Base-by-base conservation (phyloP, 2,888 invertebrate genomes). In the Drosophila acutilabella region DNA sequence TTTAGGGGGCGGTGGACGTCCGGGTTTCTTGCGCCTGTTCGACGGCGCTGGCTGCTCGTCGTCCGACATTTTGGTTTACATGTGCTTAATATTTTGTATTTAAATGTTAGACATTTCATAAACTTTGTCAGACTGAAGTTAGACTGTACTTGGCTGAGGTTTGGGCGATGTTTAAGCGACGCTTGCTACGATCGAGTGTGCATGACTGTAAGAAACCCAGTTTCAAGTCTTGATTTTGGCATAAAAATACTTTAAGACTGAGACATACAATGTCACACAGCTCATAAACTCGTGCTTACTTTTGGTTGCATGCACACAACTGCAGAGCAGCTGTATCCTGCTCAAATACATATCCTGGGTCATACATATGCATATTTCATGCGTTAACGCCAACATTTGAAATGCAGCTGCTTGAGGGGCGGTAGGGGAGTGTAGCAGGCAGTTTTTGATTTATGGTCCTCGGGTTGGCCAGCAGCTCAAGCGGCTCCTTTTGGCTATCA, bases 311-410 rank as follows among this genome's bases (percentile, higher is more conserved):
- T 54, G 42, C 47, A 47, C n/a, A 36, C 54, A 69, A 69, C 70
- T 64, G 74, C 53, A 64, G 52, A 70, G 59, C 41, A 51, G 53
- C 45, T 23, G 76, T 40, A 68, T 54, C 42, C 54, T 52, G 16
- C 16, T 20, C 60, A 60, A 30, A 30, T 50, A 52, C 71, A 68
- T 60, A 70, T 61, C 58, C 64, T 69, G 58, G 58, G 23, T 40
- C 20, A 54, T 61, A 20, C 81, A 69, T 77, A 82, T 89, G 83
- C 89, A 89, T 90, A 87, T 90, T 90, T 89, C 79, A 90, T 89
- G 88, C 82, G 90, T 89, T 90, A 90, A 88, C 90, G 82, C 88
- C 85, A 86, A 78, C 89, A 87, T 89, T 90, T 89, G 78, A 85
- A 87, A 85, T 83, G 81, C 77, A 80, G 56, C 69, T 45, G 61